Percentiles rank a stretch among this genome's conserved stretches.
phyloP scores from a whole-genome alignment of 2,888 invertebrate genomes.

The Volucella inflata region DNA sequence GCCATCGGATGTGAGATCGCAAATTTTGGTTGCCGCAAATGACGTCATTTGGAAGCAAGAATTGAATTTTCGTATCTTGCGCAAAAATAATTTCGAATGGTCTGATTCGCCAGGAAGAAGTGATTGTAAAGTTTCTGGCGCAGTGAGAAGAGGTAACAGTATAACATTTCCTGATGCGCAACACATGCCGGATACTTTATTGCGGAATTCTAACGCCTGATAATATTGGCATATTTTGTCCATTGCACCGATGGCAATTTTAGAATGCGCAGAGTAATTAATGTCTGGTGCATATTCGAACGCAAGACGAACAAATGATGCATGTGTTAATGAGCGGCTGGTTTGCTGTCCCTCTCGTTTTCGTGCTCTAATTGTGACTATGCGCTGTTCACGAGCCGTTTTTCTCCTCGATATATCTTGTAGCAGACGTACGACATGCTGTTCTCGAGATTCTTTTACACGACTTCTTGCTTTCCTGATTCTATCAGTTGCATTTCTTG shows the following conservation, averaged over 20 bases:
- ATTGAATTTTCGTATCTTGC: no score
- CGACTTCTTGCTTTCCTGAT: no score
- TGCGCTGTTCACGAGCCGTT: conserved; percentile 1
- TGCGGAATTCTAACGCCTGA: conserved; percentile 79
- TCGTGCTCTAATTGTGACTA: conserved; percentile 14
- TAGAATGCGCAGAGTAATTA: conserved; percentile 78
- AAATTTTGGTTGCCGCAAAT: neutral
- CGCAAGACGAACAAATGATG: conserved; percentile 61
- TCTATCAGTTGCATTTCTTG: no score
- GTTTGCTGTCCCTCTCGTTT: conserved; percentile 28
- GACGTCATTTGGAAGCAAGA: no score
- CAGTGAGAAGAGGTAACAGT: conserved; percentile 78
- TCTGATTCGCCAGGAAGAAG: conserved; percentile 13
- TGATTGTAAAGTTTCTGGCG: conserved; percentile 79
- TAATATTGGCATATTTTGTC: conserved; percentile 79
- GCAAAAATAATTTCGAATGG: conserved; percentile 29
- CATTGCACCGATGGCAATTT: conserved; percentile 79
- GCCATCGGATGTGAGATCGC: no score
- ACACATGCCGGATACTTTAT: conserved; percentile 80
- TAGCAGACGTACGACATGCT: no score
- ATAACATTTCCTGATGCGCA: no score
- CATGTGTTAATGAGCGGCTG: conserved; percentile 34
- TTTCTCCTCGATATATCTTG: no score
- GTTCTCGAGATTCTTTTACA: no score
- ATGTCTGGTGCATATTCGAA: conserved; percentile 78